Percentiles rank a stretch among this genome's conserved stretches.
These are phyloP conservation scores for Machimus rusticus DNA, from an alignment of 2,888 invertebrate genomes.

Conservation along the genomic window DNA sequence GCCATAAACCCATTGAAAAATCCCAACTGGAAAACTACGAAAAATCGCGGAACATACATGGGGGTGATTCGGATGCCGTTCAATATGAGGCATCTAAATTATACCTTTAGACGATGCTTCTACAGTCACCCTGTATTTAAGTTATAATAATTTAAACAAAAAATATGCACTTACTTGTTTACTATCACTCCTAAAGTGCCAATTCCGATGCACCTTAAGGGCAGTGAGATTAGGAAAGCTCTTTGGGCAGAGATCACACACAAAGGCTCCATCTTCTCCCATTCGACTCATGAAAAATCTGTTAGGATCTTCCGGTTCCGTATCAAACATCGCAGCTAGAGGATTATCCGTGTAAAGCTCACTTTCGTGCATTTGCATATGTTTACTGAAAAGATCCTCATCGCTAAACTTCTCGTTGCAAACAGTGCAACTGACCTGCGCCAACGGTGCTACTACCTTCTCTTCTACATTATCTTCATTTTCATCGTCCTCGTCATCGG, in stretches of 20 bases:
- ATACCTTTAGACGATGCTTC: too few species aligned
- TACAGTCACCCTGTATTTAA: too few species aligned
- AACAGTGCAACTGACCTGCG: conserved; percentile 59
- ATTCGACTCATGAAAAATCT: conserved; percentile 60
- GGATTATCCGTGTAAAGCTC: conserved; percentile 61
- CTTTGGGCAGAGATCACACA: conserved; percentile 62
- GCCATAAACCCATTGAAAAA: too few species aligned
- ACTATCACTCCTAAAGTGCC: conserved; percentile 64
- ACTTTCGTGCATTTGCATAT: conserved; percentile 60
- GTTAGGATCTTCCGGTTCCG: conserved; percentile 60
- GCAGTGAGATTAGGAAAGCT: conserved; percentile 62
- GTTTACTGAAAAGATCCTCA: conserved; percentile 60
- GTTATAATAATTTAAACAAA: neutral
- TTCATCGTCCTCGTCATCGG: conserved; percentile 44
- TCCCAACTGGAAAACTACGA: too few species aligned
- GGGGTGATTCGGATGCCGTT: too few species aligned
- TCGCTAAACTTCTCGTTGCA: conserved; percentile 61
- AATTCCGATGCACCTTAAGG: conserved; percentile 63
- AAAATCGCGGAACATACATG: too few species aligned
- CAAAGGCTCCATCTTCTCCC: conserved; percentile 61
- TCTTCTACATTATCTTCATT: conserved; percentile 13
- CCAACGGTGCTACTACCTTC: neutral
- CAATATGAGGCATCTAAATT: too few species aligned
- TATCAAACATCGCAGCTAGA: conserved; percentile 61
- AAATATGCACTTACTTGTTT: conserved; percentile 59